Evolutionary conservation across 1,140 invertebrate species (phyloP), one percentile per base, ranked within the genome.

Genomic region (Eulimnadia texana): DNA sequence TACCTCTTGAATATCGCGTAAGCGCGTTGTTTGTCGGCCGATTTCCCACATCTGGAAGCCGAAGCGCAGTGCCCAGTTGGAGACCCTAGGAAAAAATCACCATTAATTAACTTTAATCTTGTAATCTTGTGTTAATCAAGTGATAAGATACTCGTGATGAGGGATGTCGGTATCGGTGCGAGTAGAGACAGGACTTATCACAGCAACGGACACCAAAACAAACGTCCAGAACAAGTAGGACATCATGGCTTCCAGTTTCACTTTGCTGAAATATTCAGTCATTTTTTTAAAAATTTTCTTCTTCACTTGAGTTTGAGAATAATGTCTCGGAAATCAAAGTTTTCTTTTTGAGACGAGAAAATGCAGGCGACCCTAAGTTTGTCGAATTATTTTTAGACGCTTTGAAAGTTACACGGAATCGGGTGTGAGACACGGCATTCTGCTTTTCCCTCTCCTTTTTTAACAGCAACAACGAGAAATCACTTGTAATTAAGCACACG

Each of bases 31-130:
- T 70, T 88, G 83, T 70, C 82, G 79, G 49, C 88, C 87, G 68
- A 88, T 90, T 73, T 90, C 85, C 86, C 87, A 92, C 54, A 92
- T 73, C 72, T 89, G 86, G 53, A 88, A 85, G 64, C 88, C 89
- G 70, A 91, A 90, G 74, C 88, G 88, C 62, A 90, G 73, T 29
- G 88, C 88, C 88, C 88, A 92, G 72, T 90, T 90, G 73, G 87
- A 85, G 60, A 92, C 86, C 79, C 89, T 91, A n/a, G n/a, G 79
- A 63, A 85, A 86, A 68, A 13, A 68, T 66, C 3, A 33, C 6
- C 10, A 3, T 25, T 33, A 20, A 28, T 33, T 20, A n/a, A 60
- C 42, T 60, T 54, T 54, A n/a, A 22, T 49, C 13, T n/a, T 50
- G 25, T 25, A 60, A 60, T 10, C n/a, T n/a, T 3, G 53, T 25